Base-by-base conservation (phyloP, 2,888 invertebrate species). In the Xanthia icteritia region DNA sequence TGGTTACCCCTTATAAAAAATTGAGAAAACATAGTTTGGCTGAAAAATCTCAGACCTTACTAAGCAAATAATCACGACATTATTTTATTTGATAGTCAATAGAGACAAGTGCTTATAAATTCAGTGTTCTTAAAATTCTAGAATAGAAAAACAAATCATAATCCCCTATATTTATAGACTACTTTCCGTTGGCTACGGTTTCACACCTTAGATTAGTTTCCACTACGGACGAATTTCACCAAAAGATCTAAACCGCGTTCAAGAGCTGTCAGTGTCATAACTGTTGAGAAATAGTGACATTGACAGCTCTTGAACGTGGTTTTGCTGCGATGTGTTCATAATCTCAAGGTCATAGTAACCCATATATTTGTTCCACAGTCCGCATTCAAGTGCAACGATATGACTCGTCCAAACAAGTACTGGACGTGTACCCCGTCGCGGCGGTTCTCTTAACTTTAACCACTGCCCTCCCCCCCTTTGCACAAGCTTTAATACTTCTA, bases 381-480 rank as follows among this genome's bases (percentile, higher is more conserved):
- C 71, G 90, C 92, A 42, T 93, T 89, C 92, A 92, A 93, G 87
- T 92, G 91, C 88, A 86, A 94, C 89, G 94, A 95, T 84, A 84
- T 92, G 64, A 89, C 92, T 48, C 94, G 93, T 78, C 91, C 93
- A 54, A 92, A 91, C 93, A 95, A 94, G 86, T 94, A 93, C 87
- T 95, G 95, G 95, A 92, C 91, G 63, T 86, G 95, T 92, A 88
- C 92, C 31, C 94, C 95, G 23, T 90, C 94, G 31, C 91, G 95
- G 79, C 94, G 95, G 77, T 95, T 94, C 91, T 94, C 92, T 89
- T 93, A 94, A 92, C 58, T 78, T 54, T 77, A 75, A 81, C 36
- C 63, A 66, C 82, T 77, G 67, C 75, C 84, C 77, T 70, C 74
- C 77, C 76, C 76, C 81, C 74, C 73, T 74, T 85, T 86, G 90